Evolutionary conservation across 2,888 invertebrate species (phyloP).

Genomic region (Drosophila siamana): DNA sequence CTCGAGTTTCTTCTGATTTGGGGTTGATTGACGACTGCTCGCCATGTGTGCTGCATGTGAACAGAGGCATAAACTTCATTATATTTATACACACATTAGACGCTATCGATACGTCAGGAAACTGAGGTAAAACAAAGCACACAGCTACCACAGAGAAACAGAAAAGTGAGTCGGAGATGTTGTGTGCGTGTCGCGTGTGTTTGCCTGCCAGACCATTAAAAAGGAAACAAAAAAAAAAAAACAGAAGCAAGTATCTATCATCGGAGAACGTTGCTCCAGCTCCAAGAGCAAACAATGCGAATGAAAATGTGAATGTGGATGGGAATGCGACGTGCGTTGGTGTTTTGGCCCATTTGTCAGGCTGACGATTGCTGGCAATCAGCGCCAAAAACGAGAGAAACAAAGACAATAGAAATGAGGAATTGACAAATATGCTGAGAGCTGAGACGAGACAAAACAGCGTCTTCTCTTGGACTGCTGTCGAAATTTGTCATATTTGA

Average conservation of each 20-base stretch:
- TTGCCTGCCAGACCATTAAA: slow-evolving; percentile 46
- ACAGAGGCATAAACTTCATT: slow-evolving; percentile 64
- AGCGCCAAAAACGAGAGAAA: slow-evolving; percentile 34
- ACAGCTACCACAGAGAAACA: background rate
- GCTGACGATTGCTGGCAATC: slow-evolving; percentile 73
- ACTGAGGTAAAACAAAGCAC: slow-evolving; percentile 12
- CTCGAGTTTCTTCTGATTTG: slow-evolving; percentile 8
- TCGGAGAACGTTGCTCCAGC: slow-evolving; percentile 28
- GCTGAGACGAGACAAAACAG: background rate
- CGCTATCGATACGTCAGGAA: slow-evolving; percentile 64
- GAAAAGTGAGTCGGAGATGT: background rate
- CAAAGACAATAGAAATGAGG: background rate
- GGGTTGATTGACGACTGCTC: slow-evolving; percentile 58
- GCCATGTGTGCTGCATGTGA: slow-evolving; percentile 25
- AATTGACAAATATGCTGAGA: slow-evolving; percentile 62
- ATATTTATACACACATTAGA: slow-evolving; percentile 68
- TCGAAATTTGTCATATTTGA: slow-evolving; percentile 63
- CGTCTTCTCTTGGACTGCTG: slow-evolving; percentile 29
- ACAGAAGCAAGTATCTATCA: slow-evolving; percentile 72
- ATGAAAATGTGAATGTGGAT: slow-evolving; percentile 29
- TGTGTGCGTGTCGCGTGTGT: slow-evolving; percentile 38
- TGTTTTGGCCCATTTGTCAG: slow-evolving; percentile 62
- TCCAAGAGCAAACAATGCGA: slow-evolving; percentile 50
- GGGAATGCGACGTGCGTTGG: slow-evolving; percentile 67
- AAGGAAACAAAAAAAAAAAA: slow-evolving; percentile 34